These are phyloP conservation scores for Ctenochaetus hawaiiensis DNA, from an alignment of 2,797 vertebrate species.

Conservation along the genomic window DNA sequence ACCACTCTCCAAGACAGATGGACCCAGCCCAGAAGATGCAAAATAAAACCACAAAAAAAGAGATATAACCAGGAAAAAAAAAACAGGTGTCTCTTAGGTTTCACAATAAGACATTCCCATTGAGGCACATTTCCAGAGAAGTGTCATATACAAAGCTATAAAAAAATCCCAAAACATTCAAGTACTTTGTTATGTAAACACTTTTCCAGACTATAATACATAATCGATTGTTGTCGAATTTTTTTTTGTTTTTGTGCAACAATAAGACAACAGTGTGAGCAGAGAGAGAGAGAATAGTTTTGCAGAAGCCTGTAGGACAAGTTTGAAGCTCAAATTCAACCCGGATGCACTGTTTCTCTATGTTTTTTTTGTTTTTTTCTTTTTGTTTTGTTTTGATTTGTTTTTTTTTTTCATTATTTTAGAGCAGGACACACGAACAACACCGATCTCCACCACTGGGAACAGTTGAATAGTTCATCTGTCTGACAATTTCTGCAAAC, in stretches of 20 bases:
- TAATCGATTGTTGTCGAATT: conserved; percentile 74
- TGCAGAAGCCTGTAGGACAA: conserved; percentile 51
- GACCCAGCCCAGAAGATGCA: conserved; percentile 57
- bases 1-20: conserved; percentile 53
- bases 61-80: conserved; percentile 42
- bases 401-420: conserved; percentile 31
- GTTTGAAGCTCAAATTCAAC: conserved; percentile 36
- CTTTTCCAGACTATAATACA: conserved; percentile 83
- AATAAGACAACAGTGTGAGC: conserved; percentile 82
- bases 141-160: conserved; percentile 83
- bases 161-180: conserved; percentile 82
- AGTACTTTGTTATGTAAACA: conserved; percentile 88
- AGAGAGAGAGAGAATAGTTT: conserved; percentile 59
- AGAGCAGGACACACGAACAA: conserved; percentile 92
- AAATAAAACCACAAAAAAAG: conserved; percentile 37
- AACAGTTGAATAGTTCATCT: conserved; percentile 96
- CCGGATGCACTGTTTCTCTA: conserved; percentile 23
- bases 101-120: conserved; percentile 84
- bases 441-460: conserved; percentile 92
- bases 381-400: too few relatives aligned
- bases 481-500: conserved; percentile 95
- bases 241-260: conserved; percentile 78
- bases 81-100: conserved; percentile 82
- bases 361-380: neutral
- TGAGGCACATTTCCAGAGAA: conserved; percentile 85